phyloP scores from a whole-genome alignment of 2,888 invertebrate species.

The Tenthredo amoena region DNA sequence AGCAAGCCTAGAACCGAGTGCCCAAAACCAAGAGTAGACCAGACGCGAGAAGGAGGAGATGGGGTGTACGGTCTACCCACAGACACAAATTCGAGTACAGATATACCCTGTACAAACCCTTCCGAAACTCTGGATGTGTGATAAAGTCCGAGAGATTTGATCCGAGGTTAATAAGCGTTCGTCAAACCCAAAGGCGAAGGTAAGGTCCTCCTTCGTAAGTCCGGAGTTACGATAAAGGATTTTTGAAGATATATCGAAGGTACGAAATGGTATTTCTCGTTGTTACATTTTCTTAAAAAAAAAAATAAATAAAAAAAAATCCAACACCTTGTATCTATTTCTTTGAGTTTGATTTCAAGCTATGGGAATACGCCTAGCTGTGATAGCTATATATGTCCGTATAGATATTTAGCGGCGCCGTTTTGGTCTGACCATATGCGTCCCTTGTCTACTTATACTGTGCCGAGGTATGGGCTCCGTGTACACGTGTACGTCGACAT shows the following conservation, averaged over 20 bases:
- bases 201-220: background rate
- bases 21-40: background rate
- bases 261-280: background rate
- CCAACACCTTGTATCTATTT: background rate
- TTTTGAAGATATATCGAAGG: background rate
- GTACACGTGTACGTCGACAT: background rate
- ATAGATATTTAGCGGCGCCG: background rate
- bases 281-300: background rate
- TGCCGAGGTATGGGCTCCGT: background rate
- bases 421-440: slow-evolving; percentile 45
- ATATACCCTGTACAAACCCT: background rate
- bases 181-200: slow-evolving; percentile 35
- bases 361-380: background rate
- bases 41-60: background rate
- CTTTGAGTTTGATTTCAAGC: background rate
- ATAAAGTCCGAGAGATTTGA: slow-evolving; percentile 25
- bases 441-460: slow-evolving; percentile 34
- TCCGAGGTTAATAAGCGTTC: slow-evolving; percentile 58
- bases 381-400: background rate
- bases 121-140: background rate
- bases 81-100: background rate
- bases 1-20: background rate
- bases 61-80: background rate
- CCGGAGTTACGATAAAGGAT: background rate
- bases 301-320: background rate